Evolutionary conservation across 2,113 vertebrate species (phyloP), one percentile per base, ranked within the genome.

Genomic region (Trinectes maculatus): DNA sequence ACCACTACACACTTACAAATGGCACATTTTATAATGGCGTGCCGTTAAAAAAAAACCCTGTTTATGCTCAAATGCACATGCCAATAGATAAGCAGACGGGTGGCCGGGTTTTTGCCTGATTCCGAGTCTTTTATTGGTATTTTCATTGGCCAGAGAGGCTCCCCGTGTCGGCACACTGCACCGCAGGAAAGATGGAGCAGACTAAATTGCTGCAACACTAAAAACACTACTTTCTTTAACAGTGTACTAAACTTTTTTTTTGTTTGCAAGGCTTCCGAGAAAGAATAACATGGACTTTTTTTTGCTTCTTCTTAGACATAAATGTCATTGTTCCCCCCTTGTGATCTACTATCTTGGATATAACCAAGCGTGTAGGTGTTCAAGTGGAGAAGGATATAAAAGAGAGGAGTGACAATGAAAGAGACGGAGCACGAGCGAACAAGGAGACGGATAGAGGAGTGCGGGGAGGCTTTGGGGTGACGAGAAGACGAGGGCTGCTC

Each of bases 321-420:
- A 81, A 81, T 79, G 65, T 71, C 21, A 3, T 47, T 77, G 65
- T 76, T 63, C 56, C 44, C 28, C 65, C 22, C 0, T 60, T 67
- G 70, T 82, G 80, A 84, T 77, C 66, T 64, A 67, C 72, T 77
- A 77, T 67, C 79, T 74, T 37, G 51, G 67, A 83, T 85, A 79
- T 72, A 62, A 80, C 60, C 48, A 24, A 58, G 57, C 37, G 60
- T 75, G 82, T 77, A 71, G 66, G 80, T 81, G 79, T 87, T 77
- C 52, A 74, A 79, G 77, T 55, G 66, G 66, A 80, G 65, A 60
- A n/a, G 43, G 54, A 46, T 68, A 77, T 74, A 74, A 74, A 86
- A 74, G 53, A 51, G 44, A 54, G 65, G 42, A 65, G 74, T 13
- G 36, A 60, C 80, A 74, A 79, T 56, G 53, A 52, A 68, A 39